These are phyloP conservation scores for Metalampra italica DNA, from an alignment of 2,888 invertebrate genomes.

Conservation along the genomic window DNA sequence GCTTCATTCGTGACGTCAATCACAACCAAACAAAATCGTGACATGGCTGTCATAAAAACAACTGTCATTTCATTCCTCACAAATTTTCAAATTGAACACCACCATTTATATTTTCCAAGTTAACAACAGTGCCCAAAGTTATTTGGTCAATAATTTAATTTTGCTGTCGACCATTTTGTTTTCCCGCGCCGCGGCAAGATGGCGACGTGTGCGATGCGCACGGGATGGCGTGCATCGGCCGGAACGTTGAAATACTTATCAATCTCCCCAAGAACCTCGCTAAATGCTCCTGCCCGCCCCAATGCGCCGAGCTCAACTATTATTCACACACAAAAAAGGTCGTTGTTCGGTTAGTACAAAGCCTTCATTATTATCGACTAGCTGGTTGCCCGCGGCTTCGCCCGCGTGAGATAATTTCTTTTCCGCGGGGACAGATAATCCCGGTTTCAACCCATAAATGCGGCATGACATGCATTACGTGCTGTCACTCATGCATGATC, in stretches of 20 bases:
- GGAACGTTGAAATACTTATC: slow-evolving; percentile 71
- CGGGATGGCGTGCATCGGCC: slow-evolving; percentile 75
- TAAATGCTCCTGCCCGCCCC: slow-evolving; percentile 69
- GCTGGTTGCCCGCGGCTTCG: too few species aligned
- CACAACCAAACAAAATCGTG: neutral
- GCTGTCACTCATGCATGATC: too few species aligned
- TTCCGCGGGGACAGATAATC: too few species aligned
- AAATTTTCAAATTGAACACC: neutral
- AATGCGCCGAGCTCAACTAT: slow-evolving; percentile 72
- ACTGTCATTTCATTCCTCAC: neutral
- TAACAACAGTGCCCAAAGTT: neutral
- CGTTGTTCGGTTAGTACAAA: slow-evolving; percentile 58
- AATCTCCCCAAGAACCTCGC: slow-evolving; percentile 71
- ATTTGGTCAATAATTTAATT: neutral
- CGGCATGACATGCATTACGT: too few species aligned
- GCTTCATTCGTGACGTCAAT: neutral
- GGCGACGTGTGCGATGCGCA: slow-evolving; percentile 70
- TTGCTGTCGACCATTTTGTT: slow-evolving; percentile 1
- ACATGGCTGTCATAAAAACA: neutral
- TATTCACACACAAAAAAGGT: slow-evolving; percentile 72
- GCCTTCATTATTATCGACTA: neutral
- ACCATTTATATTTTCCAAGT: neutral
- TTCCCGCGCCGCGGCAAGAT: slow-evolving; percentile 40
- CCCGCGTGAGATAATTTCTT: too few species aligned
- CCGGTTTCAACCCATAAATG: too few species aligned